Conservation (phyloP, 1,140 invertebrate species). For the Hirudo medicinalis region DNA sequence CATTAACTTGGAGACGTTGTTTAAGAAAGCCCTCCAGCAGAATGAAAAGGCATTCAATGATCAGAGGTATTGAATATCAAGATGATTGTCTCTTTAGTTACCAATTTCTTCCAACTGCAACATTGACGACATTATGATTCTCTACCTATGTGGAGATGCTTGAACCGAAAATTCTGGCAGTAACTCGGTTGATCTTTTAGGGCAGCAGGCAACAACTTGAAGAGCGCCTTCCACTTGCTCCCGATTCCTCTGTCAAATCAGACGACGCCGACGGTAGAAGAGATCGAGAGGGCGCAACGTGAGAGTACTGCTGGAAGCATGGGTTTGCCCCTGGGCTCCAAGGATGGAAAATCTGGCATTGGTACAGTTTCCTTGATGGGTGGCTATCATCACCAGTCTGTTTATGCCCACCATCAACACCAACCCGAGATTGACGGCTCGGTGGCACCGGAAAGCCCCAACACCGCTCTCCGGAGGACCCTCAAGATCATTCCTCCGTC, state of each 20-base stretch:
- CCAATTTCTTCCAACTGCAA: no score
- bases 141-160: no score
- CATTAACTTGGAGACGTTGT: slow-evolving; percentile 4
- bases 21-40: background rate
- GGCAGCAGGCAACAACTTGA: background rate
- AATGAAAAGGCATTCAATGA: slow-evolving; percentile 1
- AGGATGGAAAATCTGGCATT: background rate
- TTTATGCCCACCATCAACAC: background rate
- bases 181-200: no score
- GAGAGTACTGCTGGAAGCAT: background rate
- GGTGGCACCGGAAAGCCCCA: slow-evolving; percentile 19
- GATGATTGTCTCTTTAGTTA: background rate
- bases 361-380: background rate
- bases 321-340: background rate
- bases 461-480: slow-evolving; percentile 16
- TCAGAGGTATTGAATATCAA: slow-evolving; percentile 2
- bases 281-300: background rate
- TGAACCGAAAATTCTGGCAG: no score
- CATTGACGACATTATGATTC: no score
- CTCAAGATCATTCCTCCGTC: slow-evolving; percentile 14
- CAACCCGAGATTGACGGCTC: background rate
- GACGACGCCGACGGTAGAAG: background rate
- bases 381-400: background rate
- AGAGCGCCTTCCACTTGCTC: background rate
- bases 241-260: background rate